These are phyloP conservation scores for Eulemur rubriventer DNA, from an alignment of 2,797 vertebrate genomes.

Conservation along the genomic window DNA sequence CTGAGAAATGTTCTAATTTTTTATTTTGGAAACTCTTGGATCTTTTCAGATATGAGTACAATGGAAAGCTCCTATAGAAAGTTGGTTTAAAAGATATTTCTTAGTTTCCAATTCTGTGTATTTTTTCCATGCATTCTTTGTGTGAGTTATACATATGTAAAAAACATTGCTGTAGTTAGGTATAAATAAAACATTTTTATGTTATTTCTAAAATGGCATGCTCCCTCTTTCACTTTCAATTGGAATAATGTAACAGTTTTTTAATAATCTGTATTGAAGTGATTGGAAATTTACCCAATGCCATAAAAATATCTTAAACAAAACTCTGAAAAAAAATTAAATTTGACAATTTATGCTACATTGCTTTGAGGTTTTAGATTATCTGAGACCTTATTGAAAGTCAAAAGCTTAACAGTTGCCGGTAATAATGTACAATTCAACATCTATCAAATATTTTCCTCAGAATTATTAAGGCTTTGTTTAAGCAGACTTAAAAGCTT, in stretches of 20 bases:
- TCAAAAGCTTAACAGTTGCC: slow-evolving; percentile 8
- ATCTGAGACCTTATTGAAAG: slow-evolving; percentile 47
- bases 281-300: slow-evolving; percentile 47
- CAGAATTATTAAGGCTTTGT: slow-evolving; percentile 38
- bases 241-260: neutral
- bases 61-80: neutral
- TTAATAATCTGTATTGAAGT: neutral
- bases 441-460: neutral
- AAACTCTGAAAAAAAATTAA: slow-evolving; percentile 36
- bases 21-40: slow-evolving; percentile 32
- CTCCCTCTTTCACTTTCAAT: neutral
- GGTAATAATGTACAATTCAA: slow-evolving; percentile 17
- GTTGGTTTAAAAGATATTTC: neutral
- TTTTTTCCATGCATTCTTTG: neutral
- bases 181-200: slow-evolving; percentile 44
- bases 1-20: slow-evolving; percentile 12
- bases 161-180: neutral
- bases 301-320: slow-evolving; percentile 10
- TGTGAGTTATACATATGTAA: neutral
- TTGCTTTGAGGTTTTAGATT: slow-evolving; percentile 43
- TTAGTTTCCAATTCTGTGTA: neutral
- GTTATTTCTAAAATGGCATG: slow-evolving; percentile 38
- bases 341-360: slow-evolving; percentile 28
- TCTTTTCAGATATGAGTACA: slow-evolving; percentile 20
- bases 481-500: slow-evolving; percentile 34